Evolutionary conservation across 64 coral and sea anemone genomes (phyloP).

Genomic region (Pachyseris speciosa): DNA sequence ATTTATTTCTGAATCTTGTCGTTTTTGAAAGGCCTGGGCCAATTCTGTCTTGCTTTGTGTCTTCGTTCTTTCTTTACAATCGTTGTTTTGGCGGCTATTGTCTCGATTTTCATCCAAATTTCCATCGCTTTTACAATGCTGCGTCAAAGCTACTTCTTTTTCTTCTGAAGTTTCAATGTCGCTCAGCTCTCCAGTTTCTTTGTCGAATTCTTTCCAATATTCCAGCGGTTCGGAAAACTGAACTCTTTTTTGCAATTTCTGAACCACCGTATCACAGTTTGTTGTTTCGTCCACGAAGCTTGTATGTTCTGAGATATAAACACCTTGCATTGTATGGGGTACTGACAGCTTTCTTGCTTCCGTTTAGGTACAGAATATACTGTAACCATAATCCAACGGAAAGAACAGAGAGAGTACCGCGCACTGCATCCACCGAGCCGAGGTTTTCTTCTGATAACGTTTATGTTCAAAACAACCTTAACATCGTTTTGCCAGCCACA

Average conservation of each 20-base stretch:
- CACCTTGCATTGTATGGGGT: background rate
- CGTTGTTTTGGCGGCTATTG: background rate
- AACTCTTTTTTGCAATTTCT: conserved; percentile 44
- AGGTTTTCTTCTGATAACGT: background rate
- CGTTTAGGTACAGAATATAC: background rate
- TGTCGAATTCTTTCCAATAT: conserved; percentile 78
- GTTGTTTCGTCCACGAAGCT: background rate
- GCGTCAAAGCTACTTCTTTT: background rate
- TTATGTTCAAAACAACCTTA: background rate
- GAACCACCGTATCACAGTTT: background rate
- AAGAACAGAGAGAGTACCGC: too few relatives aligned
- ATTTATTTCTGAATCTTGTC: conserved; percentile 8
- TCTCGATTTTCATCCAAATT: background rate
- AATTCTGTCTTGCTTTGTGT: conserved; percentile 45
- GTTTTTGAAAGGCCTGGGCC: conserved; percentile 49
- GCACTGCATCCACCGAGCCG: too few relatives aligned
- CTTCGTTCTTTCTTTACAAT: background rate
- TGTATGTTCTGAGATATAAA: background rate
- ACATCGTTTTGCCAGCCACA: background rate
- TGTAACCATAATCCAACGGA: too few relatives aligned
- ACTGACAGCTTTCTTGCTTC: background rate
- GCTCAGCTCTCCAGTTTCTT: conserved; percentile 40
- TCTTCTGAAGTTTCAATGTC: background rate
- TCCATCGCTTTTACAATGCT: background rate
- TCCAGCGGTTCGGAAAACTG: conserved; percentile 76